Evolutionary conservation across 2,888 invertebrate genomes (phyloP), one percentile per base, ranked within the genome.

Genomic region (Athrips mouffetella): DNA sequence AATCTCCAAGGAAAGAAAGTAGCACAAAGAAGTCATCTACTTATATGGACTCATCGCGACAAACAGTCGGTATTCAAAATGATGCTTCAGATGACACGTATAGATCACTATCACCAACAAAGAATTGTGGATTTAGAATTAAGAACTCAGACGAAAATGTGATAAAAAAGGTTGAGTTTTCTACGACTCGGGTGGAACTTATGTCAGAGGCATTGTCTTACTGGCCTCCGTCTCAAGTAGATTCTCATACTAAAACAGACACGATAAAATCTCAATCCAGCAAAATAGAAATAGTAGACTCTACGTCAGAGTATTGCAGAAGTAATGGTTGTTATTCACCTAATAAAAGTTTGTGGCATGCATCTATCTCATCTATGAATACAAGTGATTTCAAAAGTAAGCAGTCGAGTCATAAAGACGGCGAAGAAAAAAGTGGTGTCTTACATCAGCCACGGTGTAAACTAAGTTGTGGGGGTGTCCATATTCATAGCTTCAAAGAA

Each of bases 401-500:
- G 45, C 45, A 50, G 27, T 56, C 52, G 50, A 63, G 59, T 47
- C 55, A 63, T 15, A 46, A 50, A 11, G 39, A 31, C 30, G 40
- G 53, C 8, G 39, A 55, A 31, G 42, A 50, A 15, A 59, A 57
- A 20, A 49, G 52, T n/a, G n/a, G n/a, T n/a, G n/a, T n/a, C n/a
- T n/a, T n/a, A n/a, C n/a, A n/a, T n/a, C n/a, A n/a, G 41, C 41
- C 59, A 33, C 61, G 58, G 3, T 63, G 68, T 2, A 77, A 62
- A 52, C 57, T 88, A 31, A 67, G 71, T 46, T 74, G 67, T 57
- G 84, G 84, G 30, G 81, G 78, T 18, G 68, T 84, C 15, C 73
- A 81, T 56, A 67, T 87, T n/a, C 80, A 86, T 50, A 85, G 85
- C 58, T 87, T 75, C 49, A 81, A 63, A 60, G 73, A 82, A 33